Conservation (phyloP, 2,113 vertebrate species). For the Eira barbara region DNA sequence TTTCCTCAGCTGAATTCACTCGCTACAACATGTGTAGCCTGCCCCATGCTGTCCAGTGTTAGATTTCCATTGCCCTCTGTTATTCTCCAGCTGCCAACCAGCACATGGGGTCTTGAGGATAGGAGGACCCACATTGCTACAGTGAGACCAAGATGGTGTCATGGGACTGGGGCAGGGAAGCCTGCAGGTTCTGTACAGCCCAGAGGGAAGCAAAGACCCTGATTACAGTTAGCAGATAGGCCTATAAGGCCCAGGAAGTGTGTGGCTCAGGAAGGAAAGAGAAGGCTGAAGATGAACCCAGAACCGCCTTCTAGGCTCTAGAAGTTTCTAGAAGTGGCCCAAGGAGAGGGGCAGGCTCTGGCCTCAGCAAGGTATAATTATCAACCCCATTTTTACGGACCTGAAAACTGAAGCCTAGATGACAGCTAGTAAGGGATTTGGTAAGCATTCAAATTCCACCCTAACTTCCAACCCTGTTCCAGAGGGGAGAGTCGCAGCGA, state of each 20-base stretch:
- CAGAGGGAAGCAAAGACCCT: background rate
- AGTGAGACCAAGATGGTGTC: background rate
- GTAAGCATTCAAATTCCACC: background rate
- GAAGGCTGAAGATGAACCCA: background rate
- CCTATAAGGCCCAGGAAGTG: background rate
- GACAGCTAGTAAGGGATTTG: background rate
- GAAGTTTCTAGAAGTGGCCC: background rate
- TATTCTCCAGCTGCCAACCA: background rate
- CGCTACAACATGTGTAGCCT: accelerated
- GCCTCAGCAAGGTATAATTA: background rate
- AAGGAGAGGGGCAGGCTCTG: background rate
- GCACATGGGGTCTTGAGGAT: background rate
- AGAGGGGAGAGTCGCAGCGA: background rate
- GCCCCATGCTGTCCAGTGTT: background rate
- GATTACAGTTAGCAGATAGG: background rate
- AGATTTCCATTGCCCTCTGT: background rate
- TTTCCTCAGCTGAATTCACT: background rate
- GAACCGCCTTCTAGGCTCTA: background rate
- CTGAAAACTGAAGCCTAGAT: background rate
- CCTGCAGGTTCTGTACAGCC: background rate
- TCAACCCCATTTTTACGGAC: background rate
- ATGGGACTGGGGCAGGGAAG: background rate
- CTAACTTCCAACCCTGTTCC: background rate
- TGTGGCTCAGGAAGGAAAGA: background rate
- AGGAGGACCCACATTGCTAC: background rate